Percentiles rank a stretch among this genome's conserved stretches.
phyloP scores from a whole-genome alignment of 1,140 invertebrate genomes.

The Phymastichus coffea region DNA sequence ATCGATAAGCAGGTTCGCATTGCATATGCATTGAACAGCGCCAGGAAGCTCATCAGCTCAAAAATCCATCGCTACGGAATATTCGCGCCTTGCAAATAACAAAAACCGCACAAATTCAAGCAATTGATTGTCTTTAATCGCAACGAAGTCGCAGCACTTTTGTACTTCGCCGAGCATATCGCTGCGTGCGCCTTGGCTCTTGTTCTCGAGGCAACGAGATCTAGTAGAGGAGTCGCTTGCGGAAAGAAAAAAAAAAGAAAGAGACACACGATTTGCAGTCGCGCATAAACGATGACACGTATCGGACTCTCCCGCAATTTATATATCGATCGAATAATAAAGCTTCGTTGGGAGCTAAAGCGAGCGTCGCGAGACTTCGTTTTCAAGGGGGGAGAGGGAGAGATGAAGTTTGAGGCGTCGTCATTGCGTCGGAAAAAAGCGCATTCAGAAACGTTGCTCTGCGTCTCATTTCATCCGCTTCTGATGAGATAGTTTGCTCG shows the following conservation, averaged over 20 bases:
- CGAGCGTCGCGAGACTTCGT: not conserved
- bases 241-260: no score
- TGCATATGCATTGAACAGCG: slow-evolving; percentile 81
- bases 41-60: slow-evolving; percentile 81
- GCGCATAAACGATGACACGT: not conserved
- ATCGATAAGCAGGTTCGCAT: slow-evolving; percentile 87
- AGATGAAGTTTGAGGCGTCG: slow-evolving; percentile 2
- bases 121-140: not conserved
- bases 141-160: slow-evolving; percentile 16
- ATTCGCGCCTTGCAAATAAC: slow-evolving; percentile 58
- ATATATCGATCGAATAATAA: slow-evolving; percentile 16
- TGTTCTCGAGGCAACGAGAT: no score
- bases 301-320: not conserved
- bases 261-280: not conserved
- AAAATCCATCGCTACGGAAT: slow-evolving; percentile 76
- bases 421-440: no score
- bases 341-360: slow-evolving; percentile 9
- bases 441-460: no score
- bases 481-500: no score
- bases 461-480: no score
- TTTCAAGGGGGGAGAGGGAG: not conserved
- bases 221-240: no score
- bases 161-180: slow-evolving; percentile 13
- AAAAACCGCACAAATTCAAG: not conserved
- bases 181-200: not conserved